These are phyloP conservation scores for Corydoras maculifer DNA, from an alignment of 2,113 vertebrate genomes.

Conservation along the genomic window DNA sequence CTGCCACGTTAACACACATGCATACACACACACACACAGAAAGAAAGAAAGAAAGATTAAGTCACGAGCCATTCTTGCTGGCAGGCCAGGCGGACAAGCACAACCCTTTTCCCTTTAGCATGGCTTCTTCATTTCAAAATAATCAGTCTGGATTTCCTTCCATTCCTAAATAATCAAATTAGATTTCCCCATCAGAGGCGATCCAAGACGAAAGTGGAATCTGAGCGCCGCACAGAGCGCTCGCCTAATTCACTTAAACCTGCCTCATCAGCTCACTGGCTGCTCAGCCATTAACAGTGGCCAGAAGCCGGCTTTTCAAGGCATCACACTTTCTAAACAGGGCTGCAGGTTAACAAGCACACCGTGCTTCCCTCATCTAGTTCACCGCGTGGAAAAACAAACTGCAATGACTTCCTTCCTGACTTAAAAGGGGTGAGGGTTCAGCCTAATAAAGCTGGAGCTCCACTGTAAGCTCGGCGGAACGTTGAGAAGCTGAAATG, in stretches of 20 bases:
- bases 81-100: neutral
- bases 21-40: too few relatives aligned
- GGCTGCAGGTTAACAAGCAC: constrained; percentile 42
- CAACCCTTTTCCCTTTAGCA: constrained; percentile 8
- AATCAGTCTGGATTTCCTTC: constrained; percentile 43
- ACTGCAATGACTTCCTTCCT: constrained; percentile 70
- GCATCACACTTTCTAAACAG: constrained; percentile 19
- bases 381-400: constrained; percentile 59
- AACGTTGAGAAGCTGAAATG: constrained; percentile 55
- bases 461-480: constrained; percentile 56
- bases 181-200: constrained; percentile 29
- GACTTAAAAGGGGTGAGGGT: constrained; percentile 59
- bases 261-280: constrained; percentile 49
- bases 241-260: constrained; percentile 55
- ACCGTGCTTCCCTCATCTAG: constrained; percentile 22
- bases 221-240: constrained; percentile 37
- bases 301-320: constrained; percentile 21
- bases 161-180: constrained; percentile 43
- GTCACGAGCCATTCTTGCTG: constrained; percentile 1
- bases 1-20: constrained; percentile 17
- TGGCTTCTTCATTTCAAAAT: constrained; percentile 36
- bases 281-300: constrained; percentile 33
- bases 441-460: constrained; percentile 55
- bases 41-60: neutral
- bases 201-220: constrained; percentile 40